A percentile compares a stretch with the other conserved stretches of the same genome.
Evolutionary conservation across 2,797 vertebrate genomes (phyloP).

Genomic region (Hypotaenidia philippensis): DNA sequence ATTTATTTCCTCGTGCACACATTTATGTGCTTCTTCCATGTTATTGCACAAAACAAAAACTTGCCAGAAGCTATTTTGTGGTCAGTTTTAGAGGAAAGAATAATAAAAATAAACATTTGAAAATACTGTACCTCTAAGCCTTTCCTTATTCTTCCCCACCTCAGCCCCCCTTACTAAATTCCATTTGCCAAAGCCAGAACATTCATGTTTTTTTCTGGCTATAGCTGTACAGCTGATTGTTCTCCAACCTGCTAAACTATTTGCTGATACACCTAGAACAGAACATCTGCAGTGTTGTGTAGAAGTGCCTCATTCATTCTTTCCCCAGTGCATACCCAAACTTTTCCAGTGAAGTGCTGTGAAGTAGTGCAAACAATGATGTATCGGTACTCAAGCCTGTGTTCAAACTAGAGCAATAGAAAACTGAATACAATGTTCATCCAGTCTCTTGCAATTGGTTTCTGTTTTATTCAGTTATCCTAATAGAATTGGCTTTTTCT

Average conservation of each 20-base stretch:
- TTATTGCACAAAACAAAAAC: not conserved
- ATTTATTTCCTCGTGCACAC: not conserved
- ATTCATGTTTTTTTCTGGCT: not conserved
- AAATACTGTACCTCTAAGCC: not conserved
- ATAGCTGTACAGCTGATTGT: not conserved
- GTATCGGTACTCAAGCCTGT: not conserved
- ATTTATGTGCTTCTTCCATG: not conserved
- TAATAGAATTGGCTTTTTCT: not conserved
- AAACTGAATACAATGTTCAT: not conserved
- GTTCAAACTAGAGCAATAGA: not conserved
- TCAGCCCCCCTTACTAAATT: not conserved
- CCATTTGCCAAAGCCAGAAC: not conserved
- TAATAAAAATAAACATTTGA: too few species aligned
- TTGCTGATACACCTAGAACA: not conserved
- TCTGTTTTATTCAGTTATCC: constrained; percentile 12
- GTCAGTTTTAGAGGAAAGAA: accelerated
- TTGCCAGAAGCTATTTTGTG: not conserved
- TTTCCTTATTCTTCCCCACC: not conserved
- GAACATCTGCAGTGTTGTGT: not conserved
- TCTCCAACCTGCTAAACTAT: not conserved
- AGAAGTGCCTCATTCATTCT: not conserved
- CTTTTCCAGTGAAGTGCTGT: not conserved
- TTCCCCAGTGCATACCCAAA: not conserved
- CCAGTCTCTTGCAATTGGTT: not conserved
- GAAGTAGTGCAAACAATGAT: not conserved